Evolutionary conservation across 2,113 vertebrate species (phyloP), one percentile per base, ranked within the genome.

Genomic region (Anas platyrhynchos): DNA sequence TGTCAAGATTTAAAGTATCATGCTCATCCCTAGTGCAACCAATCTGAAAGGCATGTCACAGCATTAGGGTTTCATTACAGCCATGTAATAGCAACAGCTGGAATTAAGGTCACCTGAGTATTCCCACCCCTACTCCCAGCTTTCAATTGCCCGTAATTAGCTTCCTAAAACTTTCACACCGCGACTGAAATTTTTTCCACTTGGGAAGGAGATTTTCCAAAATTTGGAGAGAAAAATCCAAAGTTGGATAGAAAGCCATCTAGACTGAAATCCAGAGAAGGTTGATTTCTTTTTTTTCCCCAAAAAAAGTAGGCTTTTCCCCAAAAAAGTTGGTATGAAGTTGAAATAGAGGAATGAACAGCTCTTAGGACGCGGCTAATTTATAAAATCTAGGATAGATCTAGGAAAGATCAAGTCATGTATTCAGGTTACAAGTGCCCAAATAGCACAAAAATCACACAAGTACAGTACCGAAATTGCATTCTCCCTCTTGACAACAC

Each of bases 111-210:
- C 94, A 96, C 90, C 62, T 84, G 26, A 82, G 88, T 79, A 88
- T 94, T 82, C 73, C 81, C 85, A 61, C 88, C 89, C 90, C 86
- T 84, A 75, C 92, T 95, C 73, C 83, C 85, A 56, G 76, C 85
- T 96, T 95, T 84, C 93, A 97, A 93, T 94, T 97, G 89, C 81
- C 93, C 48, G 8, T 95, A 96, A 97, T 96, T 93, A 94, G 16
- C 88, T 95, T 36, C 83, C 82, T 74, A 78, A 93, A 95, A 96
- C 96, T 96, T 97, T 97, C 95, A 96, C 91, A 86, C 76, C 86
- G 89, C 82, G 69, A 68, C 41, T 77, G 81, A 93, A 83, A 63
- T 86, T 93, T 77, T 86, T 52, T 56, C 56, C 3, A 2, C 50
- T 67, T 66, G 13, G 3, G 4, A 27, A 80, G 32, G 4, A 20